Conservation (phyloP, 2,888 invertebrate genomes). For the Morpho helenor region DNA sequence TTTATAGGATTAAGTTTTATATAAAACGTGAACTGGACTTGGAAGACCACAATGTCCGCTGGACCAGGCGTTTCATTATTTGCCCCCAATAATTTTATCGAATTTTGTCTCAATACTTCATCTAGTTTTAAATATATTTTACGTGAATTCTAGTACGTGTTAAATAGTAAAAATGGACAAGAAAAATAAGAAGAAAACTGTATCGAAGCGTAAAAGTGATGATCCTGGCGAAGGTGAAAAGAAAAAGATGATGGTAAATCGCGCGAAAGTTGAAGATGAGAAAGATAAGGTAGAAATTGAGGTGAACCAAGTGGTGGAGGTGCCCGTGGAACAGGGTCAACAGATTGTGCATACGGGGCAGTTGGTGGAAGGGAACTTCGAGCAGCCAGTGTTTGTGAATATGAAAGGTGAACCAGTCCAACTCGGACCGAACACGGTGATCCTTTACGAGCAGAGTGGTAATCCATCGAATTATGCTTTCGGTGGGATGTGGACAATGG, state of each 20-base stretch:
- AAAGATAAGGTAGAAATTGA: conserved; percentile 64
- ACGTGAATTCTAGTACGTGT: conserved; percentile 36
- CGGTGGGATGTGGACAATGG: conserved; percentile 76
- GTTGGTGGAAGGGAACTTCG: conserved; percentile 69
- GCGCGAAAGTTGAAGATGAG: conserved; percentile 50
- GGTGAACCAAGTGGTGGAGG: conserved; percentile 68
- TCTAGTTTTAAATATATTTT: conserved; percentile 26
- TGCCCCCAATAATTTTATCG: conserved; percentile 24
- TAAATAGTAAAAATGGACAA: conserved; percentile 70
- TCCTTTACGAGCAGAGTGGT: conserved; percentile 70
- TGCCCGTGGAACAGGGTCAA: conserved; percentile 68
- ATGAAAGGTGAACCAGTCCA: conserved; percentile 75
- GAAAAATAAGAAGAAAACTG: conserved; percentile 73
- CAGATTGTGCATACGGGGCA: conserved; percentile 72
- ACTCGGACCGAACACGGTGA: conserved; percentile 71
- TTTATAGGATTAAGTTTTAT: conserved; percentile 18
- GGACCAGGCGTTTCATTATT: conserved; percentile 47
- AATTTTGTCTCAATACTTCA: conserved; percentile 31
- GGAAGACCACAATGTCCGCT: conserved; percentile 40
- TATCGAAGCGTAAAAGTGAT: conserved; percentile 71
- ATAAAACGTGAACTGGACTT: conserved; percentile 15
- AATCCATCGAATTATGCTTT: conserved; percentile 71
- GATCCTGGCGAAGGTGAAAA: conserved; percentile 62
- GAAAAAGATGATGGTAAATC: conserved; percentile 65
- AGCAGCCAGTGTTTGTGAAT: conserved; percentile 73